Conservation (phyloP, 2,888 invertebrate genomes). For the Chouioia cunea region DNA sequence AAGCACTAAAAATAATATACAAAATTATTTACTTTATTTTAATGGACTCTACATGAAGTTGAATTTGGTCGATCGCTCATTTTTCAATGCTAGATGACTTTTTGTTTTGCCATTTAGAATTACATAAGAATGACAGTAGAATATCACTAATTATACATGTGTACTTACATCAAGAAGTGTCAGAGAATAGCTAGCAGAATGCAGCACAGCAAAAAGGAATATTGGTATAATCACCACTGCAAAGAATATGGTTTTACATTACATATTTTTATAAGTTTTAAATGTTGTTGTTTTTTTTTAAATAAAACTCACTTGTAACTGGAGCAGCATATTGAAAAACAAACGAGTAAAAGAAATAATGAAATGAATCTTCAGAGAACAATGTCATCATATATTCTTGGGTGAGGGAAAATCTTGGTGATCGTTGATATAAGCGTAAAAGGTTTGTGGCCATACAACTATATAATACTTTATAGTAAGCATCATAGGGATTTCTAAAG, state of each 20-base stretch:
- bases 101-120: constrained; percentile 24
- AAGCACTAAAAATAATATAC: constrained; percentile 75
- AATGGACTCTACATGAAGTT: not conserved
- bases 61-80: not conserved
- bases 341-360: constrained; percentile 94
- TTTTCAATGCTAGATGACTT: constrained; percentile 34
- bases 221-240: constrained; percentile 92
- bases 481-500: constrained; percentile 80
- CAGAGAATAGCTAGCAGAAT: constrained; percentile 92
- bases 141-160: constrained; percentile 23
- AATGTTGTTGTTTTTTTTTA: constrained; percentile 3
- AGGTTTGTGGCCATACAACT: constrained; percentile 96
- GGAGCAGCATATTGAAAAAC: constrained; percentile 94
- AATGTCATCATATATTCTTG: constrained; percentile 86
- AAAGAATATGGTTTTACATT: constrained; percentile 37
- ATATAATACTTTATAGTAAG: constrained; percentile 91
- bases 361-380: constrained; percentile 92
- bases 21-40: not conserved
- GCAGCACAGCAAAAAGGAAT: constrained; percentile 90
- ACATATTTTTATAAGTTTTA: not conserved
- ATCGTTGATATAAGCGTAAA: constrained; percentile 92
- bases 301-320: constrained; percentile 77
- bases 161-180: constrained; percentile 91
- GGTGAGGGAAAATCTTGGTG: constrained; percentile 86
- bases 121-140: constrained; percentile 32